A percentile compares a stretch with the other conserved stretches of the same genome.
These are phyloP conservation scores for Helobdella robusta DNA, from an alignment of 2,888 invertebrate genomes.

Conservation along the genomic window DNA sequence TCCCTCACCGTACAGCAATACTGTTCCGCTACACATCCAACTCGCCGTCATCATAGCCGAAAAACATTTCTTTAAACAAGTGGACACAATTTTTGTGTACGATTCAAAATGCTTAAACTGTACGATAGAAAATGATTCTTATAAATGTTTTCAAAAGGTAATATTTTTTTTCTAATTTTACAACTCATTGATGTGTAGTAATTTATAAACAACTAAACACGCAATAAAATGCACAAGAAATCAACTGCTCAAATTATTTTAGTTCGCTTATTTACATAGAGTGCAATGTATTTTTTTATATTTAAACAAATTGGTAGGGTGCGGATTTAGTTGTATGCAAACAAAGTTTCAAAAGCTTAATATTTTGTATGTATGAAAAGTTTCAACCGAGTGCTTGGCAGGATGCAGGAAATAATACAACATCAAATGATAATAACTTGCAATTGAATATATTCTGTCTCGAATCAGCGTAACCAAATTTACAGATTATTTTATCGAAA, in stretches of 20 bases:
- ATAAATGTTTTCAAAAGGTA: not conserved
- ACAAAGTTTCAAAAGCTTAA: no score
- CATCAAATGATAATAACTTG: no score
- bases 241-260: not conserved
- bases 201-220: not conserved
- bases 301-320: no score
- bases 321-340: no score
- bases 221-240: no score
- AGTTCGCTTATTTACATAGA: not conserved
- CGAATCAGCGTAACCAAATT: no score
- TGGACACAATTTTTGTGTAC: not conserved
- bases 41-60: not conserved
- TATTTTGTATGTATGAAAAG: no score
- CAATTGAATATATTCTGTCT: no score
- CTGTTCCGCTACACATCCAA: not conserved
- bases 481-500: no score
- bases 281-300: no score
- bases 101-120: conserved; percentile 11
- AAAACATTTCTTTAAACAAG: conserved; percentile 4
- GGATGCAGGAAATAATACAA: no score
- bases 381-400: no score
- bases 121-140: not conserved
- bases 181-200: not conserved
- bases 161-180: not conserved
- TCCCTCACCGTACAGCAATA: not conserved